A percentile compares a stretch with the other conserved stretches of the same genome.
phyloP scores from a whole-genome alignment of 2,113 vertebrate species.

The Pseudorhombus dupliciocellatus region DNA sequence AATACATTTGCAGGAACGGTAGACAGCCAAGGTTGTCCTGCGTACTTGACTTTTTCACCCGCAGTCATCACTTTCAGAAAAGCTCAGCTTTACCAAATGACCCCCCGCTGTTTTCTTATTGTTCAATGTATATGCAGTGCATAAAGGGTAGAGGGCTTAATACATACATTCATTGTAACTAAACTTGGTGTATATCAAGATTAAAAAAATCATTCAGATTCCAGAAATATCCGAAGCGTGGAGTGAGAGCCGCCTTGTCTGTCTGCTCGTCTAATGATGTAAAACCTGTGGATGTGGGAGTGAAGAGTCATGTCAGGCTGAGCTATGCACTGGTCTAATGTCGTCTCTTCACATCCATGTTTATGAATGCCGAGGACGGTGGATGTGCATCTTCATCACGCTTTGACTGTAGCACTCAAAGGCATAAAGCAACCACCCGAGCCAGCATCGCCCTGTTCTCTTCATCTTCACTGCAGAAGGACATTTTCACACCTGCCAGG shows the following conservation, averaged over 20 bases:
- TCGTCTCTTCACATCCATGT: slow-evolving; percentile 5
- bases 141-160: neutral
- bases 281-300: neutral
- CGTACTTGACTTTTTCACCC: neutral
- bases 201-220: neutral
- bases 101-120: too few species aligned
- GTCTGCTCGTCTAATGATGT: neutral
- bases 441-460: slow-evolving; percentile 22
- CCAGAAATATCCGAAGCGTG: neutral
- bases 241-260: neutral
- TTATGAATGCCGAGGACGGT: slow-evolving; percentile 26
- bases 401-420: slow-evolving; percentile 40
- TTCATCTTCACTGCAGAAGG: slow-evolving; percentile 48
- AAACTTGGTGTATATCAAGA: too few species aligned
- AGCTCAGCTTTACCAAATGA: neutral
- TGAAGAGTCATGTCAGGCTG: neutral
- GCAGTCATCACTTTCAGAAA: neutral
- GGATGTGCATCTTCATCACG: slow-evolving; percentile 15
- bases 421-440: slow-evolving; percentile 1
- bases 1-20: neutral
- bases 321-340: slow-evolving; percentile 1
- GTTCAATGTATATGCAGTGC: neutral
- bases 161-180: too few species aligned
- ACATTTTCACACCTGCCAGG: slow-evolving; percentile 49
- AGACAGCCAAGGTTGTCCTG: neutral